Conservation (phyloP, 2,888 invertebrate genomes). For the Nezara viridula region DNA sequence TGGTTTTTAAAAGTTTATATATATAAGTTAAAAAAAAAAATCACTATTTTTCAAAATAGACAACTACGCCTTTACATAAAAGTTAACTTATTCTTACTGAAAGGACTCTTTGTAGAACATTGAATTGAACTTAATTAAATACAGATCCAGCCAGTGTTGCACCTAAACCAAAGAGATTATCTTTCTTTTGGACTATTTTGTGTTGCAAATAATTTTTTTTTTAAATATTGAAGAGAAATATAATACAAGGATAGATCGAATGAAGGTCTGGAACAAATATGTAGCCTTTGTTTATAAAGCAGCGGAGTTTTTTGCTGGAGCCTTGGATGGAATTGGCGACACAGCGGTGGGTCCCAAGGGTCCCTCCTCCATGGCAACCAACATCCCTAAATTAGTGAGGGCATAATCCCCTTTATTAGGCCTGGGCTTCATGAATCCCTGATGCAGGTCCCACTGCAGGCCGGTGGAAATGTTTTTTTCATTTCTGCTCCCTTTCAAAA, state of each 20-base stretch:
- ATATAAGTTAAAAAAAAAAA: too few species aligned
- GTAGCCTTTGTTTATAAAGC: not conserved
- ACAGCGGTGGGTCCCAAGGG: not conserved
- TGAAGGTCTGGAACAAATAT: not conserved
- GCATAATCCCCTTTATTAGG: conserved; percentile 53
- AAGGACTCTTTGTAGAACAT: too few species aligned
- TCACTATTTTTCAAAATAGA: too few species aligned
- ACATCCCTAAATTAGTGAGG: conserved; percentile 43
- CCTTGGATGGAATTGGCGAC: conserved; percentile 25
- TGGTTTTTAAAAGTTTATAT: too few species aligned
- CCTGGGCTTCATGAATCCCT: conserved; percentile 42
- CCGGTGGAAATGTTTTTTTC: not conserved
- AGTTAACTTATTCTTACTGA: too few species aligned
- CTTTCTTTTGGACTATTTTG: too few species aligned
- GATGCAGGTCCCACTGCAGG: conserved; percentile 39
- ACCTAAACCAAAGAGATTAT: too few species aligned
- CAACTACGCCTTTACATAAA: too few species aligned
- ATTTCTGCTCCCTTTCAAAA: not conserved
- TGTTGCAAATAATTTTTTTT: too few species aligned
- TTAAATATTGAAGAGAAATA: too few species aligned
- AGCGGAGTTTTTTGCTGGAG: not conserved
- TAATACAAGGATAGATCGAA: not conserved
- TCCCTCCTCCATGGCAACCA: not conserved
- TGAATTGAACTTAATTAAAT: too few species aligned
- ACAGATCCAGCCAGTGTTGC: too few species aligned